Evolutionary conservation across 2,888 invertebrate species (phyloP), one percentile per base, ranked within the genome.

Genomic region (Eristalis arbustorum): DNA sequence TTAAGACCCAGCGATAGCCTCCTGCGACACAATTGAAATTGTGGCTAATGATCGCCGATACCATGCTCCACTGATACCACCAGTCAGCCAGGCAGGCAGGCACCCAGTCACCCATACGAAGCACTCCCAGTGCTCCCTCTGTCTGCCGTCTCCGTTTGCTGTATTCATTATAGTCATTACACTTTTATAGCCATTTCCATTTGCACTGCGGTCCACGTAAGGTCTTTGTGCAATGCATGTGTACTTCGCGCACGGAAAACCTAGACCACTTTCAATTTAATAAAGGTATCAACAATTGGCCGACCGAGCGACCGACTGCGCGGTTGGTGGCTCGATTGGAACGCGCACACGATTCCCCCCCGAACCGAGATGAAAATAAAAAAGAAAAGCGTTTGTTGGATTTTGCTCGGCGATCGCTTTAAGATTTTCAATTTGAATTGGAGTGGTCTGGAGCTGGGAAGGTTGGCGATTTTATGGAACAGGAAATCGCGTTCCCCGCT

Each of bases 201-300:
- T 73, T 42, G n/a, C 74, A 28, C 61, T 66, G 56, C 23, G 22
- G 67, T 49, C 34, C 63, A 67, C 57, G 71, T 77, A 77, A 23
- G 69, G 76, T 40, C 57, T 64, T 23, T 81, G 82, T 85, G 84
- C 76, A 77, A 72, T 73, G 63, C 75, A 57, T 69, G 79, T 69
- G 42, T 40, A 28, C 61, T 74, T 75, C 69, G 75, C 63, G 67
- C 67, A 68, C 25, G 68, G 73, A 77, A 18, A 49, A 69, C 73
- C 72, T 81, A 81, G 78, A 77, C 73, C 74, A 82, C 85, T 85
- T 85, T 85, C 85, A 71, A 85, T 85, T 85, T 85, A 82, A 85
- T 85, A 85, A 85, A 85, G 85, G 85, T 85, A 85, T 85, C 82
- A 85, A 85, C 85, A 82, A 82, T 85, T 85, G 82, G 77, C 73